These are phyloP conservation scores for Coregonus clupeaformis DNA, from an alignment of 2,113 vertebrate genomes.

Conservation along the genomic window DNA sequence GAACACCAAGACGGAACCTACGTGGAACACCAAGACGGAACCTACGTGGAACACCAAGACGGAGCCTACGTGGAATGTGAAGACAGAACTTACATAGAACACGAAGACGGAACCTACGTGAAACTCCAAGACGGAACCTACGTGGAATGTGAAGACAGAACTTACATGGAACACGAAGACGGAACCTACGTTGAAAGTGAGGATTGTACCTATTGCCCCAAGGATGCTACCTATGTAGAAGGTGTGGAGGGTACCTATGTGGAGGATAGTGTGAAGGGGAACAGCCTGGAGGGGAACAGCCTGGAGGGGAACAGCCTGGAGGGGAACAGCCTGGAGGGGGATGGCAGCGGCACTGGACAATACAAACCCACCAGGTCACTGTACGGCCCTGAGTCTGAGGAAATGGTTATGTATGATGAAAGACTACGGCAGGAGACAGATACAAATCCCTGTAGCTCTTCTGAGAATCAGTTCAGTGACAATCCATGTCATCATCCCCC, in stretches of 20 bases:
- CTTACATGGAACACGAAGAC: too few species aligned
- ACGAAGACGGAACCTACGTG: too few species aligned
- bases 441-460: slow-evolving; percentile 64
- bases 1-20: too few species aligned
- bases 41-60: too few species aligned
- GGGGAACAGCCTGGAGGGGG: not conserved
- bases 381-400: slow-evolving; percentile 56
- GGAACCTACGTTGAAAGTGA: too few species aligned
- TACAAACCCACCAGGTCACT: slow-evolving; percentile 51
- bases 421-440: slow-evolving; percentile 41
- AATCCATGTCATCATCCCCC: slow-evolving; percentile 51
- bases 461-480: slow-evolving; percentile 51
- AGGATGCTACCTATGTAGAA: slow-evolving; percentile 86
- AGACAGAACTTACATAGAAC: too few species aligned
- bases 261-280: not conserved
- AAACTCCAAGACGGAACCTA: too few species aligned
- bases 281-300: too few species aligned
- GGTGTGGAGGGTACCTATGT: slow-evolving; percentile 64
- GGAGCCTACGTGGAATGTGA: too few species aligned
- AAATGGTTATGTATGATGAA: slow-evolving; percentile 40
- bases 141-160: too few species aligned
- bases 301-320: not conserved
- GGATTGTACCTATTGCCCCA: slow-evolving; percentile 63
- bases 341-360: slow-evolving; percentile 32
- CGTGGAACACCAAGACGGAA: too few species aligned